Conservation (phyloP, 2,113 vertebrate genomes). For the Astur gentilis region DNA sequence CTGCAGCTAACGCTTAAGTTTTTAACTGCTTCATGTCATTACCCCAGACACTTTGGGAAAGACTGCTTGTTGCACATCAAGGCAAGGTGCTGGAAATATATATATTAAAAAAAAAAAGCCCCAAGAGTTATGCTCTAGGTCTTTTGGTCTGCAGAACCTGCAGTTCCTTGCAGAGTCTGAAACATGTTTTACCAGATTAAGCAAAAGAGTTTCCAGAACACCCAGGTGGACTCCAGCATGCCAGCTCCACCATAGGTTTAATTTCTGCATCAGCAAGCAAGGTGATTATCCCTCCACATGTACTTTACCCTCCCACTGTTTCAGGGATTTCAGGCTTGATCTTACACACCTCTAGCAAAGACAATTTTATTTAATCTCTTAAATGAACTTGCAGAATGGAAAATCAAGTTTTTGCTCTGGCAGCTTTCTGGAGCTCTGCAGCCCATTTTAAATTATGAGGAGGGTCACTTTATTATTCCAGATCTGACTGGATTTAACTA, state of each 20-base stretch:
- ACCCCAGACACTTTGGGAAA: background rate
- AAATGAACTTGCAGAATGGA: background rate
- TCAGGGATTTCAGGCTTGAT: background rate
- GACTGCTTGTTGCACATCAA: background rate
- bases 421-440: background rate
- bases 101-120: background rate
- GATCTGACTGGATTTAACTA: background rate
- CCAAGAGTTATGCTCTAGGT: background rate
- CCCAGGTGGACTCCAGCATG: background rate
- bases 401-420: background rate
- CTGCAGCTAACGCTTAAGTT: rapidly evolving
- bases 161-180: background rate
- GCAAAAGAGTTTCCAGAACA: background rate
- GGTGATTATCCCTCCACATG: background rate
- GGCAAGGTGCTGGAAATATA: background rate
- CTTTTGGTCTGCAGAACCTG: background rate
- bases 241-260: background rate
- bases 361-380: background rate
- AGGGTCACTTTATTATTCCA: background rate
- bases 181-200: background rate
- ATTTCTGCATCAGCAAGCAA: background rate
- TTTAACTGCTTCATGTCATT: background rate
- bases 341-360: background rate
- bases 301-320: constrained; percentile 2
- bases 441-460: background rate